Conservation (phyloP, 2,888 invertebrate genomes). For the Pristionchus arcanus region DNA sequence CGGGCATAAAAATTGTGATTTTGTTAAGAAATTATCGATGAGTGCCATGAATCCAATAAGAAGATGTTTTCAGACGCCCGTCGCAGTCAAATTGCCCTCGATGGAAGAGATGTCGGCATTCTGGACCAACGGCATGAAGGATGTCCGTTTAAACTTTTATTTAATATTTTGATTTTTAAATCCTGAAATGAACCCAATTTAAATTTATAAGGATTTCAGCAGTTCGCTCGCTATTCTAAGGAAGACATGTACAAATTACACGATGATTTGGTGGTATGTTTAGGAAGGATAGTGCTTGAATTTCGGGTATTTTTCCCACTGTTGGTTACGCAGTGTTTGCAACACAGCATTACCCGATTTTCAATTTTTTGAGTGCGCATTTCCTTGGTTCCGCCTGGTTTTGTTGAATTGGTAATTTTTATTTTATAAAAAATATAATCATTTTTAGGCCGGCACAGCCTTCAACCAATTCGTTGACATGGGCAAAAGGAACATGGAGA, state of each 20-base stretch:
- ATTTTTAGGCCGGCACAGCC: slow-evolving; percentile 29
- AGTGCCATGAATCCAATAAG: no score
- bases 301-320: background rate
- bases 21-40: no score
- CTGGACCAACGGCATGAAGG: slow-evolving; percentile 14
- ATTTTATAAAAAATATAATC: background rate
- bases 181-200: no score
- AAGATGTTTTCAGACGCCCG: background rate
- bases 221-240: slow-evolving; percentile 12
- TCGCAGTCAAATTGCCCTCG: background rate
- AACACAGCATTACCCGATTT: no score
- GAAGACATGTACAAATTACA: slow-evolving; percentile 4
- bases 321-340: background rate
- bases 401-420: background rate
- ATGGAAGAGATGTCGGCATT: background rate
- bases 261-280: background rate
- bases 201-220: background rate
- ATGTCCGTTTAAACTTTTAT: background rate
- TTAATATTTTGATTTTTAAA: background rate
- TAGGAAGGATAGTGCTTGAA: background rate
- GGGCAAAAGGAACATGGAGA: background rate
- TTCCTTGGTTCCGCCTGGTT: background rate
- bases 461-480: background rate
- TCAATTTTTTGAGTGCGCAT: no score
- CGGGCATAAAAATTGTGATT: no score